Percentiles rank a stretch among this genome's conserved stretches.
Evolutionary conservation across 1,140 invertebrate species (phyloP).

Genomic region (Orius laevigatus): DNA sequence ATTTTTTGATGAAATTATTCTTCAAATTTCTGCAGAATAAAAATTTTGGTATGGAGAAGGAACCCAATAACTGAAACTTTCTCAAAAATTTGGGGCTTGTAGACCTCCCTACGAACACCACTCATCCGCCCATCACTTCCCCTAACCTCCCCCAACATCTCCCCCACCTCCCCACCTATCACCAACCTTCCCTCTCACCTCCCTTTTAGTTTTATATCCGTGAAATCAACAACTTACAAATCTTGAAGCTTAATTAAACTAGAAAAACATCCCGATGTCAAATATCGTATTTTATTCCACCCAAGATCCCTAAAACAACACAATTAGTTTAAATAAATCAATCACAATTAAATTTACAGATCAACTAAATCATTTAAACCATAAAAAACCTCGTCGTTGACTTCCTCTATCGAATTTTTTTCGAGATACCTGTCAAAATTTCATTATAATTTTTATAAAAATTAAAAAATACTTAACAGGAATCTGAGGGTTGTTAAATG

Average conservation of each 20-base stretch:
- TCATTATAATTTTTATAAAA: too few species aligned
- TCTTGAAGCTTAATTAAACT: conserved; percentile 23
- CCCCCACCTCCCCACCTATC: too few species aligned
- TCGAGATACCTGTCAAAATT: conserved; percentile 25
- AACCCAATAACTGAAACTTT: too few species aligned
- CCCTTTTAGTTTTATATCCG: too few species aligned
- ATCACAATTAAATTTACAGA: conserved; percentile 32
- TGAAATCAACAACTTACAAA: conserved; percentile 31
- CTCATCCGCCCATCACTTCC: too few species aligned
- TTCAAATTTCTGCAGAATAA: conserved; percentile 23
- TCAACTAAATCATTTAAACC: conserved; percentile 28
- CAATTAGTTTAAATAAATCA: conserved; percentile 19
- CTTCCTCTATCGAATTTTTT: conserved; percentile 29
- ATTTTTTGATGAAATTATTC: conserved; percentile 28
- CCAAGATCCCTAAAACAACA: conserved; percentile 21
- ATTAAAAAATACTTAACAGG: conserved; percentile 41
- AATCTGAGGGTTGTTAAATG: conserved; percentile 29
- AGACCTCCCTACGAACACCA: too few species aligned
- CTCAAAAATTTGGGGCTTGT: too few species aligned
- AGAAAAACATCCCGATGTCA: conserved; percentile 26
- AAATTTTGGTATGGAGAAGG: too few species aligned
- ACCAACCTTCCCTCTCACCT: too few species aligned
- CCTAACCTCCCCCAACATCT: too few species aligned
- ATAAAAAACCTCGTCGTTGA: conserved; percentile 29
- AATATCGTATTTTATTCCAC: conserved; percentile 19